phyloP scores from a whole-genome alignment of 23 tunicate genomes.

The Aplidium turbinatum region DNA sequence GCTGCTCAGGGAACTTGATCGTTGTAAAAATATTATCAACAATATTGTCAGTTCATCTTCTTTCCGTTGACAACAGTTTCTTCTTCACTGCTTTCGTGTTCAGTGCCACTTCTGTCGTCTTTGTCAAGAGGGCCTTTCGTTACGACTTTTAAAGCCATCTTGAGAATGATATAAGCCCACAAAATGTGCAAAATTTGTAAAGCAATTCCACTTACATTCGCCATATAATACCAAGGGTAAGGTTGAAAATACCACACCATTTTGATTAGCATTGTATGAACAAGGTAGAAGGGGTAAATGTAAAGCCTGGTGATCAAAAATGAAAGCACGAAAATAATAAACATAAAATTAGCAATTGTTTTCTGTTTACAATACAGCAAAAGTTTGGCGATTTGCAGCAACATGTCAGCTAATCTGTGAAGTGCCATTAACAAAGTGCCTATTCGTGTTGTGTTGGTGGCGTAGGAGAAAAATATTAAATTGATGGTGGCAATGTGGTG shows the following conservation, averaged over 20 bases:
- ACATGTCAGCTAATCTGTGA: constrained; percentile 37
- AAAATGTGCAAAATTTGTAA: constrained; percentile 54
- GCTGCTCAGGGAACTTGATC: no score
- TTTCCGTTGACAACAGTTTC: no score
- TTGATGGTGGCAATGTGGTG: constrained; percentile 38
- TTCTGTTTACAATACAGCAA: constrained; percentile 8
- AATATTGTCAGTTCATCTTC: no score
- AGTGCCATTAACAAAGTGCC: constrained; percentile 35
- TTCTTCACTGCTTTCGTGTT: constrained; percentile 20
- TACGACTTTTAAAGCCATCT: constrained; percentile 58
- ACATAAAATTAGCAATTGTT: constrained; percentile 22
- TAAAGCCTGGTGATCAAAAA: constrained; percentile 36
- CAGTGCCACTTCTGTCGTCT: constrained; percentile 59
- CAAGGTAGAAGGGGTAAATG: constrained; percentile 29
- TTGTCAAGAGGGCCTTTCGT: constrained; percentile 36
- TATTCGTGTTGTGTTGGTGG: constrained; percentile 30
- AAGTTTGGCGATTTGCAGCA: constrained; percentile 37
- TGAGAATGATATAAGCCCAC: constrained; percentile 70
- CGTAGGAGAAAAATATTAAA: constrained; percentile 36
- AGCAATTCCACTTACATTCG: constrained; percentile 36
- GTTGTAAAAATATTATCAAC: no score
- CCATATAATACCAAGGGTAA: constrained; percentile 48
- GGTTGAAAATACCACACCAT: constrained; percentile 30
- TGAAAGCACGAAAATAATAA: constrained; percentile 12
- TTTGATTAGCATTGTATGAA: constrained; percentile 35